These are phyloP conservation scores for Colletes collaris DNA, from an alignment of 2,888 invertebrate species.

Conservation along the genomic window DNA sequence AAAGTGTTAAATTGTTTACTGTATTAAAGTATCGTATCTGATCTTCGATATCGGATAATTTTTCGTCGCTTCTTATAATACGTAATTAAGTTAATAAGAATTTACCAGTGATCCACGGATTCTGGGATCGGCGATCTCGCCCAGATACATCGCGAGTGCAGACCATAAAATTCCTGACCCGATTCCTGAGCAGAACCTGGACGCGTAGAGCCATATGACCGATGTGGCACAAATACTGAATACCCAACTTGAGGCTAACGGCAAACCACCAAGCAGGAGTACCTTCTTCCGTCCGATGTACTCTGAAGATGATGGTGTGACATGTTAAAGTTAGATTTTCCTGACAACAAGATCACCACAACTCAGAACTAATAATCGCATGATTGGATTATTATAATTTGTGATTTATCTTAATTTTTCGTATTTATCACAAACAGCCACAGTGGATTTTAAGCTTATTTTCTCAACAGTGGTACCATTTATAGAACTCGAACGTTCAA, in stretches of 20 bases:
- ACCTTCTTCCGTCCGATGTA: slow-evolving; percentile 76
- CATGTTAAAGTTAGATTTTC: slow-evolving; percentile 61
- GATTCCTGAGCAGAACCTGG: slow-evolving; percentile 75
- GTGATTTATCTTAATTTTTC: not conserved
- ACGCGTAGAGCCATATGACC: slow-evolving; percentile 76
- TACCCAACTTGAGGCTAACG: slow-evolving; percentile 76
- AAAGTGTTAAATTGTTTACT: too few species aligned
- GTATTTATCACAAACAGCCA: too few species aligned
- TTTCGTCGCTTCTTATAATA: not conserved
- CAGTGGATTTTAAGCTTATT: too few species aligned
- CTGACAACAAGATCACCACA: slow-evolving; percentile 70
- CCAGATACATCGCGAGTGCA: slow-evolving; percentile 74
- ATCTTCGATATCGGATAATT: too few species aligned
- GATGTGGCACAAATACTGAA: slow-evolving; percentile 75
- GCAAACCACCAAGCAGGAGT: slow-evolving; percentile 72
- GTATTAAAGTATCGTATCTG: too few species aligned
- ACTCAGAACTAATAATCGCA: slow-evolving; percentile 56
- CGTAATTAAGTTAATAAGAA: slow-evolving; percentile 17
- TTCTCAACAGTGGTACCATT: slow-evolving; percentile 7
- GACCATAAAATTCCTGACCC: slow-evolving; percentile 79
- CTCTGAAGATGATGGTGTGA: slow-evolving; percentile 67
- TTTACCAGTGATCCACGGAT: slow-evolving; percentile 80
- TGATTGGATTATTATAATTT: slow-evolving; percentile 7
- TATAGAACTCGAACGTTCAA: not conserved
- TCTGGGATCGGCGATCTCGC: slow-evolving; percentile 79